phyloP scores from a whole-genome alignment of 2,113 vertebrate species.

The Hemichromis elongatus region DNA sequence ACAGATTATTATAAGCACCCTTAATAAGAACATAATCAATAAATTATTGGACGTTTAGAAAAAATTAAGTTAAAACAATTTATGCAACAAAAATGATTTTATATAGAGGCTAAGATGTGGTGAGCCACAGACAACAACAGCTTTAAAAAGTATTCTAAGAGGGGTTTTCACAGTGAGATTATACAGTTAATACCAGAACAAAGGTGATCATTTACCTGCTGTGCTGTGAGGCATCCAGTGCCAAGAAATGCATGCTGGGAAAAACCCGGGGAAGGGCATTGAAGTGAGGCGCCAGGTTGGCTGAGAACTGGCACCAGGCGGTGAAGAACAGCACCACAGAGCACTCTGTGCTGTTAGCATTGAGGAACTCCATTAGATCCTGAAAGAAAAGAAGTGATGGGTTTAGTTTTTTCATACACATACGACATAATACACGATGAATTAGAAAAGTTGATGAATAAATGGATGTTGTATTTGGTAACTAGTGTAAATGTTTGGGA shows the following conservation, averaged over 20 bases:
- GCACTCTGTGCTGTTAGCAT: constrained; percentile 89
- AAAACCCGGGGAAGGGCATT: constrained; percentile 91
- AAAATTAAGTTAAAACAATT: accelerated
- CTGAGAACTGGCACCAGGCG: constrained; percentile 94
- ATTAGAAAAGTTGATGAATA: not conserved
- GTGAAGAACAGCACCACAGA: constrained; percentile 94
- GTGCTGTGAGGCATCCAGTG: constrained; percentile 94
- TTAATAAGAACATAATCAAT: not conserved
- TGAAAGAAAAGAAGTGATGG: constrained; percentile 31
- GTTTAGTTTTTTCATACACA: not conserved
- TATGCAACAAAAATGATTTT: accelerated
- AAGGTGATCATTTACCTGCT: constrained; percentile 80
- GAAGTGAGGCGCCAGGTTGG: constrained; percentile 91
- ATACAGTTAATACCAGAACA: not conserved
- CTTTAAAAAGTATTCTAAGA: not conserved
- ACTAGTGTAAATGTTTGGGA: not conserved
- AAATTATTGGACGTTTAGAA: not conserved
- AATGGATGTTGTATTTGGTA: not conserved
- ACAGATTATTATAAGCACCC: not conserved
- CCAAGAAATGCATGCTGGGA: constrained; percentile 89
- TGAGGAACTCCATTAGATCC: constrained; percentile 96
- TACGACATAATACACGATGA: not conserved
- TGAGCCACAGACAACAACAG: too few relatives aligned
- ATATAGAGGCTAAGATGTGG: too few relatives aligned
- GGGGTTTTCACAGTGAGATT: not conserved